A percentile compares a stretch with the other conserved stretches of the same genome.
Conservation (phyloP, 2,888 invertebrate species). For the Amphipoea oculea region DNA sequence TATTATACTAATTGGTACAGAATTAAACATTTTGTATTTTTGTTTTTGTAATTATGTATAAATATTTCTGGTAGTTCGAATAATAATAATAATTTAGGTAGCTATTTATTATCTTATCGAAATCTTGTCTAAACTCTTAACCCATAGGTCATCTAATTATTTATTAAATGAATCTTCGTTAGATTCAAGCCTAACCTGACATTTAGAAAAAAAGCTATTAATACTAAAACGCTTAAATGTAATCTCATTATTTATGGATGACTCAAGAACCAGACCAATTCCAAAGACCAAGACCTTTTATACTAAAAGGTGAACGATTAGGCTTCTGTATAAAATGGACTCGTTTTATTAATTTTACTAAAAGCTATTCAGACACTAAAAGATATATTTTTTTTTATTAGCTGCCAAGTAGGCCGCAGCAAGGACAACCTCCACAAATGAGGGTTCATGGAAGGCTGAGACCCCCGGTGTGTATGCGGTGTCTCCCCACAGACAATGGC, state of each 20-base stretch:
- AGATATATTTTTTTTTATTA: slow-evolving; percentile 17
- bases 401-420: neutral
- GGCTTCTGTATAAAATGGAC: slow-evolving; percentile 50
- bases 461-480: neutral
- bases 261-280: slow-evolving; percentile 48
- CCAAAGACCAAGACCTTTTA: slow-evolving; percentile 31
- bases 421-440: neutral
- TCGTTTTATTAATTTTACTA: slow-evolving; percentile 43
- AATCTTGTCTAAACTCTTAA: slow-evolving; percentile 38
- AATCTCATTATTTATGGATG: slow-evolving; percentile 54
- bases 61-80: neutral
- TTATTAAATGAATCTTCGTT: slow-evolving; percentile 4
- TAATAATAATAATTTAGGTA: slow-evolving; percentile 20
- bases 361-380: slow-evolving; percentile 40
- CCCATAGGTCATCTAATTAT: slow-evolving; percentile 18
- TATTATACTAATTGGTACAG: too few relatives aligned
- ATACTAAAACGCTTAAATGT: slow-evolving; percentile 40
- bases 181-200: slow-evolving; percentile 19
- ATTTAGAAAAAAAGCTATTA: slow-evolving; percentile 42
- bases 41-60: too few relatives aligned
- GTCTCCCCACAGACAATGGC: neutral
- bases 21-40: too few relatives aligned
- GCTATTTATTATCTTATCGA: slow-evolving; percentile 44
- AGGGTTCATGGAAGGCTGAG: neutral
- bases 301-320: slow-evolving; percentile 41